Conservation (phyloP, 2,888 invertebrate genomes). For the Synanthedon tipuliformis region DNA sequence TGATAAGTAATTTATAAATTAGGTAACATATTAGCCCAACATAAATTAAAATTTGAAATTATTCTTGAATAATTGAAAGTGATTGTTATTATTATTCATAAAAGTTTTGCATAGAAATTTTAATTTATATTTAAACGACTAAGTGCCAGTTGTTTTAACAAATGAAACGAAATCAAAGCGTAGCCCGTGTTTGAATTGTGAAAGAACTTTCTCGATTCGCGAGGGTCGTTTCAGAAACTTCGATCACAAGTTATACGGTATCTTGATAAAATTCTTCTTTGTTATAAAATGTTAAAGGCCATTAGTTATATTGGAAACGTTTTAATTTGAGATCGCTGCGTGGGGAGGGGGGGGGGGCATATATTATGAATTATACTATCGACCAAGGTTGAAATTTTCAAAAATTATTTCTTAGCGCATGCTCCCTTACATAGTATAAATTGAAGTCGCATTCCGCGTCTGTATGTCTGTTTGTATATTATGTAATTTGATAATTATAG, state of each 20-base stretch:
- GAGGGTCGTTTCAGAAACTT: constrained; percentile 2
- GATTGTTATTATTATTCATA: no score
- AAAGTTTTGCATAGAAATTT: not conserved
- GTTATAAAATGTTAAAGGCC: constrained; percentile 22
- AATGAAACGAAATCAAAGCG: not conserved
- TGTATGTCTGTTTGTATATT: no score
- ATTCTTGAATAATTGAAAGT: no score
- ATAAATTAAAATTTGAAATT: no score
- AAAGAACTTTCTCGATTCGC: constrained; percentile 12
- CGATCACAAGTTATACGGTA: constrained; percentile 13
- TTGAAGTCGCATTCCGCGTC: no score
- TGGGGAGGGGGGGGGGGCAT: not conserved
- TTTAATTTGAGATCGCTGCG: constrained; percentile 15
- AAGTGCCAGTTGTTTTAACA: not conserved
- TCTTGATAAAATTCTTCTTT: constrained; percentile 20
- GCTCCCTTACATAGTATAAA: no score
- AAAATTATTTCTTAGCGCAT: no score
- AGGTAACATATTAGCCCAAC: no score
- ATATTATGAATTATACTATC: not conserved
- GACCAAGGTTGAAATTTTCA: no score
- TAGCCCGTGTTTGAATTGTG: not conserved
- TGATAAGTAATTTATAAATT: no score
- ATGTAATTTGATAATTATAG: no score
- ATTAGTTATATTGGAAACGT: constrained; percentile 27
- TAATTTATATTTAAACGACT: not conserved